Percentiles rank a stretch among this genome's conserved stretches.
Conservation (phyloP, 2,113 vertebrate genomes). For the Sus scrofa region DNA sequence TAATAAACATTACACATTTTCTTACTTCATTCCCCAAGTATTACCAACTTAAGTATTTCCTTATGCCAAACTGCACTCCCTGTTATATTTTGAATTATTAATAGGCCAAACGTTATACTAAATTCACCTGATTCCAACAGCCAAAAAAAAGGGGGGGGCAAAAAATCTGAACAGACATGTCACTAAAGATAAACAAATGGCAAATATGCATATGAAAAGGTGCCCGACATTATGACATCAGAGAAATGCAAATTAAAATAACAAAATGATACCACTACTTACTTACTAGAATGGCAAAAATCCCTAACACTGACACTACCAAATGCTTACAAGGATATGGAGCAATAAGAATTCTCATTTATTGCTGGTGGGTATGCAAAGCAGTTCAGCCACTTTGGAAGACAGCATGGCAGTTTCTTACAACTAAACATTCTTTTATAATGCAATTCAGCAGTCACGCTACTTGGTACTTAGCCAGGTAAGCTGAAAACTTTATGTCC, state of each 20-base stretch:
- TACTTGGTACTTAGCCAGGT: neutral
- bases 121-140: neutral
- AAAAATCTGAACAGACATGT: neutral
- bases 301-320: neutral
- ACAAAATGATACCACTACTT: neutral
- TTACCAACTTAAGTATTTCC: neutral
- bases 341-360: neutral
- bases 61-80: neutral
- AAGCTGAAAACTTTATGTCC: neutral
- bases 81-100: constrained; percentile 6
- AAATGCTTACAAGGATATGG: neutral
- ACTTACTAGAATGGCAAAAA: neutral
- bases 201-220: neutral
- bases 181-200: neutral
- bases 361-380: neutral
- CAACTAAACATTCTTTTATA: neutral
- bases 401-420: neutral
- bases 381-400: neutral
- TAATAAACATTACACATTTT: neutral
- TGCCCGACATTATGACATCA: neutral
- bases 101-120: neutral
- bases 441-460: neutral
- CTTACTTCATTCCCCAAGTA: neutral
- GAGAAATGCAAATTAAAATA: neutral
- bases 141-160: no score